Conservation (phyloP, 2,113 vertebrate genomes). For the Lamprologus callipterus region DNA sequence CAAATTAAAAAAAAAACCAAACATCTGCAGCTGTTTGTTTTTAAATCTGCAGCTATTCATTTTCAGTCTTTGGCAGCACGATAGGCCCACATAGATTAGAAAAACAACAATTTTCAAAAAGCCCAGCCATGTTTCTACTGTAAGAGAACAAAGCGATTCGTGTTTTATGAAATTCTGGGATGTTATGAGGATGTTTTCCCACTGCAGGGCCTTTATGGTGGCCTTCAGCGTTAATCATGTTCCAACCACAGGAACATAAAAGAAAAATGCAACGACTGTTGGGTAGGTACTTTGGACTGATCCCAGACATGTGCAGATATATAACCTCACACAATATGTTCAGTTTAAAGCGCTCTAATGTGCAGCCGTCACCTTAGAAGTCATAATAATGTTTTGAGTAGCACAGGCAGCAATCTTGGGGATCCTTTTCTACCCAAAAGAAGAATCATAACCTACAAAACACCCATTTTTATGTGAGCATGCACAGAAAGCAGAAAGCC, state of each 20-base stretch:
- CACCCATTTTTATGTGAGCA: neutral
- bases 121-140: neutral
- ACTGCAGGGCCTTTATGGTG: neutral
- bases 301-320: neutral
- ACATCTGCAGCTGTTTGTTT: rapidly evolving
- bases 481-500: neutral
- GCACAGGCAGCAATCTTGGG: neutral
- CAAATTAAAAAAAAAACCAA: neutral
- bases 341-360: neutral
- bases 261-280: neutral
- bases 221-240: neutral
- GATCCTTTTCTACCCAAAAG: neutral
- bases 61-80: neutral
- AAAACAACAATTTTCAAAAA: neutral
- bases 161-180: neutral
- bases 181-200: neutral
- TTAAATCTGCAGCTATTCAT: rapidly evolving
- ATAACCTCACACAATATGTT: neutral
- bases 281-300: neutral
- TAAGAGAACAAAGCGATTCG: rapidly evolving
- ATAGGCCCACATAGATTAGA: neutral
- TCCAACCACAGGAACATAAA: neutral
- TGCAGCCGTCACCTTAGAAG: neutral
- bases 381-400: neutral
- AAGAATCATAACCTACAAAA: neutral